Evolutionary conservation across 2,797 vertebrate species (phyloP).

Genomic region (Etheostoma perlongum): DNA sequence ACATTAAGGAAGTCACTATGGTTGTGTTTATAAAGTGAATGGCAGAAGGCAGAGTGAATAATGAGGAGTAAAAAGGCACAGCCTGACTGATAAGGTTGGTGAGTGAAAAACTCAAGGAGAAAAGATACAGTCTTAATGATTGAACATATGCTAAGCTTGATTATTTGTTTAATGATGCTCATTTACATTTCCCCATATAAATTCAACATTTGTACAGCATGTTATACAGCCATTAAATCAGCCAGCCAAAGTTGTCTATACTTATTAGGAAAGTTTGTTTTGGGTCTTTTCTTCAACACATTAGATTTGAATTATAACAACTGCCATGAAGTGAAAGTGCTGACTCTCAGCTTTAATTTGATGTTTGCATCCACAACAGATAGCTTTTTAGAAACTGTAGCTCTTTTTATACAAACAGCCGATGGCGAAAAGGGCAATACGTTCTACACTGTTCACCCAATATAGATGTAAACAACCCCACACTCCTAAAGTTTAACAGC

Average conservation of each 20-base stretch:
- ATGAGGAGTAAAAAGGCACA: slow-evolving; percentile 6
- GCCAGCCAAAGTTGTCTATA: background rate
- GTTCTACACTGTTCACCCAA: slow-evolving; percentile 10
- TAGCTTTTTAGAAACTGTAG: slow-evolving; percentile 16
- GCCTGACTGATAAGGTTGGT: slow-evolving; percentile 18
- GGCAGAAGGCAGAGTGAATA: slow-evolving; percentile 7
- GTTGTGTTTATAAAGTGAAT: slow-evolving; percentile 11
- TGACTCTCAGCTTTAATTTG: slow-evolving; percentile 20
- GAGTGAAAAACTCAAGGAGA: slow-evolving; percentile 16
- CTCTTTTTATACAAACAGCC: slow-evolving; percentile 12
- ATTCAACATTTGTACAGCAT: slow-evolving; percentile 32
- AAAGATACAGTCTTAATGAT: slow-evolving; percentile 27
- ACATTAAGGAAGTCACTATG: background rate
- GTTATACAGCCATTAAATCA: slow-evolving; percentile 31
- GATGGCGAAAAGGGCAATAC: slow-evolving; percentile 13
- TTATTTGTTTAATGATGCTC: slow-evolving; percentile 48
- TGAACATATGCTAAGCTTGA: slow-evolving; percentile 36
- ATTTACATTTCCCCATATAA: slow-evolving; percentile 33
- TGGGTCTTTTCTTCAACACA: slow-evolving; percentile 14
- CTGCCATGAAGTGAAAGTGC: slow-evolving; percentile 11
- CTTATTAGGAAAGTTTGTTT: slow-evolving; percentile 19
- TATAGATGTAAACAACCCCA: slow-evolving; percentile 18
- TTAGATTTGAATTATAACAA: slow-evolving; percentile 31
- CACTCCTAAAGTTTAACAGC: slow-evolving; percentile 21
- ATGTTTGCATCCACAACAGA: slow-evolving; percentile 29